Percentiles rank a stretch among this genome's conserved stretches.
These are phyloP conservation scores for Nudaria mundana DNA, from an alignment of 2,888 invertebrate species.

Conservation along the genomic window DNA sequence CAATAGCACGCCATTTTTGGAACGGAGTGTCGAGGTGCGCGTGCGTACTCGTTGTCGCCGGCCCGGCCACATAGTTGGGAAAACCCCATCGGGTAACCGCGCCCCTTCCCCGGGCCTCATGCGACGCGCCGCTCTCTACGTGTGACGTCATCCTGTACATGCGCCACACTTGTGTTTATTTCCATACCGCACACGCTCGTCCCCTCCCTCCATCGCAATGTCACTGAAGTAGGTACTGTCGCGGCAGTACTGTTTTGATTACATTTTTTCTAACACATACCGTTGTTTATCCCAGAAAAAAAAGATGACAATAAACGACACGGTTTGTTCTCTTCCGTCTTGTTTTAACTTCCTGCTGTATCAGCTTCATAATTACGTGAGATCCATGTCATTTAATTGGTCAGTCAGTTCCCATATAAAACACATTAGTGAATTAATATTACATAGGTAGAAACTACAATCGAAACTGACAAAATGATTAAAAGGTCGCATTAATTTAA, in stretches of 20 bases:
- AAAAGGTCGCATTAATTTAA: no score
- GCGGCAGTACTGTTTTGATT: conserved; percentile 2
- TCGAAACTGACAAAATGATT: no score
- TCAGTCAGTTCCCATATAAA: no score
- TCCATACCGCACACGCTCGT: conserved; percentile 10
- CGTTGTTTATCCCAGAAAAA: background rate
- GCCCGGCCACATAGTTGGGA: conserved; percentile 68
- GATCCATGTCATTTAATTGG: no score
- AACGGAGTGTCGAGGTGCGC: conserved; percentile 43
- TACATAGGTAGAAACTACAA: no score
- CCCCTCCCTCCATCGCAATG: conserved; percentile 4
- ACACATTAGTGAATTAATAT: no score
- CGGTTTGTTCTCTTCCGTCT: background rate
- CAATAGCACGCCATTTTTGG: conserved; percentile 70
- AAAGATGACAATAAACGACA: background rate
- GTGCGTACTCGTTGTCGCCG: conserved; percentile 38
- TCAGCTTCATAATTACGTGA: no score
- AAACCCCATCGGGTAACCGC: conserved; percentile 65
- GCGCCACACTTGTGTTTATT: conserved; percentile 14
- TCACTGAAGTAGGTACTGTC: conserved; percentile 19
- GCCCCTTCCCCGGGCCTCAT: conserved; percentile 28
- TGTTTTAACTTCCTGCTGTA: no score
- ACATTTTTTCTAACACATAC: background rate
- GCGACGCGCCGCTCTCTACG: conserved; percentile 16
- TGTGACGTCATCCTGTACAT: conserved; percentile 34